Percentiles rank a stretch among this genome's conserved stretches.
Conservation (phyloP, 2,797 vertebrate genomes). For the Sebastes miniatus region DNA sequence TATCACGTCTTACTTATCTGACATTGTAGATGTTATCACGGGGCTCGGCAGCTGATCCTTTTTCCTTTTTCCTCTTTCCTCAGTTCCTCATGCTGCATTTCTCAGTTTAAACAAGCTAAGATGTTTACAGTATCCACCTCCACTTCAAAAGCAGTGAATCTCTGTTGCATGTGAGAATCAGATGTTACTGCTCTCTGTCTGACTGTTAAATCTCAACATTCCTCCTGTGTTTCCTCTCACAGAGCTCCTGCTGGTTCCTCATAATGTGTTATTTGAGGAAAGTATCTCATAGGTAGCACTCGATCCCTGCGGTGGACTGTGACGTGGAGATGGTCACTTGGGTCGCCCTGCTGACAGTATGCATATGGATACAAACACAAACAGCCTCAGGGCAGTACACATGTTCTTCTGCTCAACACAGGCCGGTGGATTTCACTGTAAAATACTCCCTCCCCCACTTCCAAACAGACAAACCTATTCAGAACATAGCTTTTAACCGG, state of each 20-base stretch:
- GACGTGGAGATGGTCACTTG: constrained; percentile 80
- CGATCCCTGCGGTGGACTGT: constrained; percentile 43
- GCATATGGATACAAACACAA: constrained; percentile 75
- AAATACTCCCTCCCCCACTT: constrained; percentile 83
- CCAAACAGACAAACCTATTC: constrained; percentile 76
- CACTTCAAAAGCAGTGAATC: background rate
- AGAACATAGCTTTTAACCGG: constrained; percentile 82
- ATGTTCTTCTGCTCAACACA: constrained; percentile 75
- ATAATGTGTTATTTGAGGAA: constrained; percentile 63
- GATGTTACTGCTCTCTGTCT: constrained; percentile 9
- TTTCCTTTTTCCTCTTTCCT: constrained; percentile 9
- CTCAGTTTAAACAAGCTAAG: constrained; percentile 27
- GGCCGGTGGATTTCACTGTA: constrained; percentile 81
- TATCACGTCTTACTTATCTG: background rate
- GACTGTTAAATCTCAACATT: constrained; percentile 47
- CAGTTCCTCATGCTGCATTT: background rate
- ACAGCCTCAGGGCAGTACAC: constrained; percentile 66
- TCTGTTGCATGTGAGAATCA: constrained; percentile 3
- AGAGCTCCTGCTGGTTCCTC: constrained; percentile 54
- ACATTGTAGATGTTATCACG: background rate
- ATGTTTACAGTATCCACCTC: constrained; percentile 28
- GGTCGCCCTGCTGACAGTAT: constrained; percentile 73
- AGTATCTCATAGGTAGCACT: constrained; percentile 66
- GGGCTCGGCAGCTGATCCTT: background rate
- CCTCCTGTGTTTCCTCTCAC: constrained; percentile 41